A percentile compares a stretch with the other conserved stretches of the same genome.
These are phyloP conservation scores for Zaprionus inermis DNA, from an alignment of 1,140 invertebrate species.

Conservation along the genomic window DNA sequence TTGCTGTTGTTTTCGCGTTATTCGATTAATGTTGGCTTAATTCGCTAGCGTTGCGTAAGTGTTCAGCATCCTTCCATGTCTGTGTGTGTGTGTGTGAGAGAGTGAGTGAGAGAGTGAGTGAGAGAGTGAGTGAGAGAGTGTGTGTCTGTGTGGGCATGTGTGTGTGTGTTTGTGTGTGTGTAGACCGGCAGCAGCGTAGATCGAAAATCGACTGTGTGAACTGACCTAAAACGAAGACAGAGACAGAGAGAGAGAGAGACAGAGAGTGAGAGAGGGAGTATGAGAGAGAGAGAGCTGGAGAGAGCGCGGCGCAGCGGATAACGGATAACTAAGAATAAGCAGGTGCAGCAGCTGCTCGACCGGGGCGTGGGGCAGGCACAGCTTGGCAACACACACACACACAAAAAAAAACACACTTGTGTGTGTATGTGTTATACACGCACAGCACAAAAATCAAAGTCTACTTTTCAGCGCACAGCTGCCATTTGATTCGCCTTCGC, in stretches of 20 bases:
- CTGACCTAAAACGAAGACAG: constrained; percentile 49
- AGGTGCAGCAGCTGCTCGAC: constrained; percentile 16
- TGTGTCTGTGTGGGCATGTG: constrained; percentile 7
- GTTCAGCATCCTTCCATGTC: constrained; percentile 24
- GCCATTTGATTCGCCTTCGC: background rate
- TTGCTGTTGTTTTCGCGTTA: background rate
- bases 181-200: constrained; percentile 43
- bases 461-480: constrained; percentile 1
- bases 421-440: constrained; percentile 2
- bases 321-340: constrained; percentile 35
- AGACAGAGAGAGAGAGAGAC: constrained; percentile 2
- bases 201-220: constrained; percentile 32
- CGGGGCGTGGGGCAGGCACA: background rate
- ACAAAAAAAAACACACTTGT: background rate
- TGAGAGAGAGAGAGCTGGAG: too few relatives aligned
- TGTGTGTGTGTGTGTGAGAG: background rate
- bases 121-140: background rate
- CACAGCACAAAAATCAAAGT: constrained; percentile 7
- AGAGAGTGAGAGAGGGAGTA: background rate
- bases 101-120: background rate
- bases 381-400: constrained; percentile 31
- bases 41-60: constrained; percentile 45
- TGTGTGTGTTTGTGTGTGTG: constrained; percentile 6
- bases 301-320: constrained; percentile 9
- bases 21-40: constrained; percentile 22